Percentiles rank a stretch among this genome's conserved stretches.
phyloP scores from a whole-genome alignment of 2,113 vertebrate species.

The Corydoras sp. region DNA sequence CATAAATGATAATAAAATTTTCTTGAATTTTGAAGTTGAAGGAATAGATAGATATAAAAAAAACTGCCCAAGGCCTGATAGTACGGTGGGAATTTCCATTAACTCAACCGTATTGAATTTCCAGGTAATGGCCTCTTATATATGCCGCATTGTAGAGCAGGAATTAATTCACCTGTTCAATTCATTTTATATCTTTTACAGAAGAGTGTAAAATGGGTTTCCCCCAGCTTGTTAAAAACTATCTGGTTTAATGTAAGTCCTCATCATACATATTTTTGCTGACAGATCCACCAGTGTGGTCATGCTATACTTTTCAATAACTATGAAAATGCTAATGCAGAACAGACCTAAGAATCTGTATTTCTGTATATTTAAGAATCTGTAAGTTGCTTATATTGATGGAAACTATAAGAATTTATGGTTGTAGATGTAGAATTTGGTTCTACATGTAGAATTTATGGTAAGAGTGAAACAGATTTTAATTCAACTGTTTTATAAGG shows the following conservation, averaged over 20 bases:
- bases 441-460: no score
- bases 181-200: slow-evolving; percentile 20
- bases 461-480: no score
- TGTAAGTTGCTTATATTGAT: not conserved
- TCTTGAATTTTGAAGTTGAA: not conserved
- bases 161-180: slow-evolving; percentile 30
- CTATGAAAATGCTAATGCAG: not conserved
- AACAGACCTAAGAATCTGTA: not conserved
- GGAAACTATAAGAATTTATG: no score
- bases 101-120: slow-evolving; percentile 32
- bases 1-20: no score
- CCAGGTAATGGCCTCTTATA: slow-evolving; percentile 20
- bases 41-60: not conserved
- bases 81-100: slow-evolving; percentile 33
- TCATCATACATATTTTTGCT: slow-evolving; percentile 11
- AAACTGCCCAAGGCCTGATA: slow-evolving; percentile 10
- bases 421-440: no score
- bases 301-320: not conserved
- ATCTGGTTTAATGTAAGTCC: slow-evolving; percentile 4
- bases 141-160: slow-evolving; percentile 5
- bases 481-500: no score
- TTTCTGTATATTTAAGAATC: not conserved
- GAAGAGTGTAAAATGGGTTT: not conserved
- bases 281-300: not conserved
- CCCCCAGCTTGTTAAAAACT: not conserved